Evolutionary conservation across 2,113 vertebrate genomes (phyloP), one percentile per base, ranked within the genome.

Genomic region (Hippocampus barbouri): DNA sequence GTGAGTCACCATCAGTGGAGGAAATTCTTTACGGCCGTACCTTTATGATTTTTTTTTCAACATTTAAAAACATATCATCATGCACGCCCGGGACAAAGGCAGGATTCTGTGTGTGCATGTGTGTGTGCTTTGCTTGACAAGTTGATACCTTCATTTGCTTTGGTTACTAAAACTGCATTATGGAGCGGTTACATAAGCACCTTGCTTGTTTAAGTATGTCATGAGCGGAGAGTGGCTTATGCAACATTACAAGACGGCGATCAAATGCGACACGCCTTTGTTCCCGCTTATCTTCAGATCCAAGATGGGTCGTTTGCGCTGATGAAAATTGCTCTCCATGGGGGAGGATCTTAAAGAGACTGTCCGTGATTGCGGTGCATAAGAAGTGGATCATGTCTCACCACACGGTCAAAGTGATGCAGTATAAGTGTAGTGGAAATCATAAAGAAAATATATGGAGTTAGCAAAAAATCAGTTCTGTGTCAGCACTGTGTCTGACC

Each of bases 141-240:
- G 83, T 91, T 90, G 91, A 92, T 92, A 91, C 90, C 89, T 91
- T 91, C 83, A 92, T 91, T 90, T 89, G 83, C 87, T 87, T 78
- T 80, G 20, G 75, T 86, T 72, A 68, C 89, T 89, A 84, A 82
- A 74, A 87, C 88, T 87, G 87, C 85, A 84, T 88, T 87, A 87
- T 79, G 81, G 78, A 78, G 83, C 81, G 40, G 83, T 93, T 92
- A 86, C 78, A 77, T 92, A 92, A 93, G 87, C 85, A 85, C 14
- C 9, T 85, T 88, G 88, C 86, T 90, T 92, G 79, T 90, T 93
- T 91, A 89, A 91, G 87, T 91, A 77, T 92, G 90, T 87, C 88
- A 88, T 87, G 89, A 88, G 86, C 83, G 80, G 41, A 87, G 88
- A 92, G 88, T 89, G 88, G 85, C 85, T 93, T 92, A 92, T 91